Conservation (phyloP, 2,888 invertebrate genomes). For the Chymomyza procnemis region DNA sequence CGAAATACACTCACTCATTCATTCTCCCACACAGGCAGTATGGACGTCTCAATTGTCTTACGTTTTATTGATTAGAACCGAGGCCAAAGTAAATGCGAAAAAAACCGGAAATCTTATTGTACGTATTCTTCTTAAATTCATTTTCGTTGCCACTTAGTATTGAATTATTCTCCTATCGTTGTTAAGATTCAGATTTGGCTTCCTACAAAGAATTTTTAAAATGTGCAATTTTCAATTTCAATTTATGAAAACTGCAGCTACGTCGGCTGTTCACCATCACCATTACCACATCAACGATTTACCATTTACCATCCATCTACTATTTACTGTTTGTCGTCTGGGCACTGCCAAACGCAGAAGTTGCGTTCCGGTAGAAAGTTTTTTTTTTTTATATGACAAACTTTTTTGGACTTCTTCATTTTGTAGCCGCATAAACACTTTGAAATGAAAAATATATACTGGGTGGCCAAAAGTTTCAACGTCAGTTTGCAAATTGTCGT, state of each 20-base stretch:
- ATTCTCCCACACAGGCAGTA: neutral
- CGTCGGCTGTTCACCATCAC: neutral
- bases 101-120: neutral
- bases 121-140: neutral
- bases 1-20: neutral
- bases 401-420: slow-evolving; percentile 56
- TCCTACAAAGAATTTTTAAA: slow-evolving; percentile 29
- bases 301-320: neutral
- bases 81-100: slow-evolving; percentile 1
- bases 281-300: neutral
- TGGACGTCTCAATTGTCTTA: slow-evolving; percentile 40
- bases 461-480: neutral
- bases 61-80: slow-evolving; percentile 53
- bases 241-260: slow-evolving; percentile 53
- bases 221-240: slow-evolving; percentile 62
- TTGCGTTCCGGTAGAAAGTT: slow-evolving; percentile 50
- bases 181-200: too few relatives aligned
- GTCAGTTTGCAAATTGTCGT: slow-evolving; percentile 36
- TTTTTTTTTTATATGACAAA: slow-evolving; percentile 37
- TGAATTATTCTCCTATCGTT: neutral
- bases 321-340: neutral
- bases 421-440: slow-evolving; percentile 71
- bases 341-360: slow-evolving; percentile 64
- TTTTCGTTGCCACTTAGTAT: too few relatives aligned
- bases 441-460: slow-evolving; percentile 48